These are phyloP conservation scores for Galerucella nymphaeae DNA, from an alignment of 2,888 invertebrate genomes.

Conservation along the genomic window DNA sequence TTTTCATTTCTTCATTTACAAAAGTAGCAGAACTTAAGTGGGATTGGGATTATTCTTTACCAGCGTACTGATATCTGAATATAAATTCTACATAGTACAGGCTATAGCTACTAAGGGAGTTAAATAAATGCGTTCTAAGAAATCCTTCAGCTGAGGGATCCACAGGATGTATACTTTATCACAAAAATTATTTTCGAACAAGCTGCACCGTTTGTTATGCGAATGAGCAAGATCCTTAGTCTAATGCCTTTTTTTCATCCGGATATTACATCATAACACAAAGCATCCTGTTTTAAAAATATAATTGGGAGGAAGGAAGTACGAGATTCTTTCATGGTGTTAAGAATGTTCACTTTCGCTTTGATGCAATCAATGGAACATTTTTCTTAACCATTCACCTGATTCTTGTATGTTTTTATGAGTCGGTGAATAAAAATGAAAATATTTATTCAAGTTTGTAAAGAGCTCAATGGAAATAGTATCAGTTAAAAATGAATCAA, in stretches of 20 bases:
- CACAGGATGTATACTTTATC: slow-evolving; percentile 19
- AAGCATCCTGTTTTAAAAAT: slow-evolving; percentile 14
- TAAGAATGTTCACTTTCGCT: not conserved
- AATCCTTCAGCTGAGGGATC: not conserved
- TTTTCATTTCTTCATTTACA: too few relatives aligned
- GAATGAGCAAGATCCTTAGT: slow-evolving; percentile 6
- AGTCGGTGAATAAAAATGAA: too few relatives aligned
- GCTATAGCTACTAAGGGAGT: too few relatives aligned
- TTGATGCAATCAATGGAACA: not conserved
- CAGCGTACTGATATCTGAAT: too few relatives aligned
- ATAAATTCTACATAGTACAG: too few relatives aligned
- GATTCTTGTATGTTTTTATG: not conserved
- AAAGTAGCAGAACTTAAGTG: too few relatives aligned
- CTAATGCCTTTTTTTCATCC: slow-evolving; percentile 11
- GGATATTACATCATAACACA: slow-evolving; percentile 16
- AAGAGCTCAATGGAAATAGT: too few relatives aligned
- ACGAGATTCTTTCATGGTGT: not conserved
- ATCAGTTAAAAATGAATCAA: too few relatives aligned
- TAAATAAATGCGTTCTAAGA: not conserved
- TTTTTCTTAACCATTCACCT: not conserved
- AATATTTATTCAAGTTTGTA: too few relatives aligned
- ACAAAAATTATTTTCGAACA: slow-evolving; percentile 4
- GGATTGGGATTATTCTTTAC: too few relatives aligned
- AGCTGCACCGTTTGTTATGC: slow-evolving; percentile 27
- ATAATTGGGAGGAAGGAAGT: slow-evolving; percentile 15